These are phyloP conservation scores for Myrmecophaga tridactyla DNA, from an alignment of 2,113 vertebrate species.

Conservation along the genomic window DNA sequence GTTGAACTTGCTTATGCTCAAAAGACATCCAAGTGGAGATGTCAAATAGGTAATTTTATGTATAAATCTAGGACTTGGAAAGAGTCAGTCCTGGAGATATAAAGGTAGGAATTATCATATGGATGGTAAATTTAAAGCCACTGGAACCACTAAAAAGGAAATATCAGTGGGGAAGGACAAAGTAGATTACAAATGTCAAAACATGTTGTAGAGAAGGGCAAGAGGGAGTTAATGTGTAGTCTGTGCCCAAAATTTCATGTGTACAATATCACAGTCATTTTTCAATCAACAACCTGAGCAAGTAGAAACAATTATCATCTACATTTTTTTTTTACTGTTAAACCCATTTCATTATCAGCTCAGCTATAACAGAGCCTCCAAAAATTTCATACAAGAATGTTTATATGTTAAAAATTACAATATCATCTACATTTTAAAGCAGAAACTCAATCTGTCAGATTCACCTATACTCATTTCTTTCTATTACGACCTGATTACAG, in stretches of 20 bases:
- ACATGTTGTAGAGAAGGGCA: neutral
- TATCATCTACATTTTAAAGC: neutral
- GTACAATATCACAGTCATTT: neutral
- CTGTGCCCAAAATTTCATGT: neutral
- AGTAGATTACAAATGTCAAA: neutral
- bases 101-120: neutral
- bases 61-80: neutral
- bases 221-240: neutral
- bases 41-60: neutral
- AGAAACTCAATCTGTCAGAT: neutral
- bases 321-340: too few relatives aligned
- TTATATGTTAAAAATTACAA: too few relatives aligned
- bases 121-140: neutral
- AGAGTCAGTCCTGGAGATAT: neutral
- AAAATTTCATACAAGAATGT: too few relatives aligned
- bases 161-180: neutral
- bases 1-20: neutral
- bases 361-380: too few relatives aligned
- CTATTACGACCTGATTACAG: neutral
- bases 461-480: neutral
- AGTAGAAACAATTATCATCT: neutral
- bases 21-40: neutral
- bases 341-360: too few relatives aligned
- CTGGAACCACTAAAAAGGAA: neutral
- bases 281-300: neutral